Percentiles rank a stretch among this genome's conserved stretches.
Conservation (phyloP, 2,888 invertebrate species). For the Synanthedon andrenaeformis region DNA sequence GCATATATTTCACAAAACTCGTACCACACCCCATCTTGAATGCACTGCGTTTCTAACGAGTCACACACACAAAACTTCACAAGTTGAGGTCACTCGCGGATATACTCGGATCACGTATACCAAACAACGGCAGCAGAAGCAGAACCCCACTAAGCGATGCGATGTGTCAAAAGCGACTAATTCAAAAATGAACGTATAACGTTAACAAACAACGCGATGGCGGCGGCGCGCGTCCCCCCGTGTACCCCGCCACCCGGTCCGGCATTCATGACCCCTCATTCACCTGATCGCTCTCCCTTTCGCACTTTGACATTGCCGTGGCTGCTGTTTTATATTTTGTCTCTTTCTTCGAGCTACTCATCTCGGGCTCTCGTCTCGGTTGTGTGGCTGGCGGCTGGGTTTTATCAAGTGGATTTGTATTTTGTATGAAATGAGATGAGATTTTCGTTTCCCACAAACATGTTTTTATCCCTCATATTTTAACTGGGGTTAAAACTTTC, state of each 20-base stretch:
- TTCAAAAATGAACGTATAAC: slow-evolving; percentile 30
- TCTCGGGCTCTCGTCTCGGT: slow-evolving; percentile 21
- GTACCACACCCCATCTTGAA: slow-evolving; percentile 77
- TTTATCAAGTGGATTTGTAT: not conserved
- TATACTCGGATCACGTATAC: slow-evolving; percentile 24
- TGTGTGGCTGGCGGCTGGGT: slow-evolving; percentile 9
- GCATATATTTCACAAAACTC: slow-evolving; percentile 83
- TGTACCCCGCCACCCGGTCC: slow-evolving; percentile 16
- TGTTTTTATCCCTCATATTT: not conserved
- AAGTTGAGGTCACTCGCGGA: slow-evolving; percentile 45
- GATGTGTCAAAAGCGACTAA: slow-evolving; percentile 46
- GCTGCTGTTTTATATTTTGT: slow-evolving; percentile 9
- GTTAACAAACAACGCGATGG: slow-evolving; percentile 40
- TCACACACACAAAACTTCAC: slow-evolving; percentile 54
- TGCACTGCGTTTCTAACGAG: slow-evolving; percentile 27
- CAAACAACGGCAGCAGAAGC: slow-evolving; percentile 15
- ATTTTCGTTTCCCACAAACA: not conserved
- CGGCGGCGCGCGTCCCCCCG: slow-evolving; percentile 41
- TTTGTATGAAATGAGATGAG: not conserved
- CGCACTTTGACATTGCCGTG: slow-evolving; percentile 13
- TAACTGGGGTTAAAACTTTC: not conserved
- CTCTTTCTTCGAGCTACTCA: slow-evolving; percentile 30
- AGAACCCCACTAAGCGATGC: slow-evolving; percentile 12
- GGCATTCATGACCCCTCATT: slow-evolving; percentile 55
- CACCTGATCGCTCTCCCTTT: slow-evolving; percentile 40